These are phyloP conservation scores for Meliscaeva auricollis DNA, from an alignment of 2,888 invertebrate genomes.

Conservation along the genomic window DNA sequence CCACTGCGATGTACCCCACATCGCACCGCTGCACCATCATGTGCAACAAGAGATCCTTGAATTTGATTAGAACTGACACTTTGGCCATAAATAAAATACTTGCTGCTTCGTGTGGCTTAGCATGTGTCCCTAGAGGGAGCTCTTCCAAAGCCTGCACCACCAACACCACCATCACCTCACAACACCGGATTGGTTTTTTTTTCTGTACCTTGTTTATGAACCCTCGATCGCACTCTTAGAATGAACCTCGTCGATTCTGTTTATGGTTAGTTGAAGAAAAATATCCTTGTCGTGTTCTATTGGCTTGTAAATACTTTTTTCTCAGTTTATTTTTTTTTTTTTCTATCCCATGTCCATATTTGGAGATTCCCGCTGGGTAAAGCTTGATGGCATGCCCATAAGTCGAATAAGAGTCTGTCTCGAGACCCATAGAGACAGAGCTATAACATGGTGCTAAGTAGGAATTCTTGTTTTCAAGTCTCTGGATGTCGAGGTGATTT, in stretches of 20 bases:
- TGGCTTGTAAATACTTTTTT: constrained; percentile 35
- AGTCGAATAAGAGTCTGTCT: constrained; percentile 8
- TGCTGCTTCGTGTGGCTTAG: constrained; percentile 31
- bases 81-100: constrained; percentile 82
- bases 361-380: constrained; percentile 67
- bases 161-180: constrained; percentile 16
- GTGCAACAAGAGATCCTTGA: constrained; percentile 79
- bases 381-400: constrained; percentile 18
- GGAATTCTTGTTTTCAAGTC: constrained; percentile 67
- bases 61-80: constrained; percentile 84
- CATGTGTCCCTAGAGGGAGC: constrained; percentile 69
- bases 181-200: constrained; percentile 17
- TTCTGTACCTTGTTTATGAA: constrained; percentile 57
- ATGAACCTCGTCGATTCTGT: constrained; percentile 50
- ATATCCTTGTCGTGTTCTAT: constrained; percentile 75
- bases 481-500: constrained; percentile 63
- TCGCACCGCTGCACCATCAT: not conserved
- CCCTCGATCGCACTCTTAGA: constrained; percentile 34
- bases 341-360: constrained; percentile 56
- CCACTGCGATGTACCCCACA: too few relatives aligned
- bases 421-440: constrained; percentile 4
- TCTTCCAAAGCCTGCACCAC: constrained; percentile 8
- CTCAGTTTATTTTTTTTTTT: not conserved
- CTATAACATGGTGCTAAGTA: constrained; percentile 66
- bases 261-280: constrained; percentile 70